Base-by-base conservation (phyloP, 2,797 vertebrate genomes). In the Leucoraja ocellata region DNA sequence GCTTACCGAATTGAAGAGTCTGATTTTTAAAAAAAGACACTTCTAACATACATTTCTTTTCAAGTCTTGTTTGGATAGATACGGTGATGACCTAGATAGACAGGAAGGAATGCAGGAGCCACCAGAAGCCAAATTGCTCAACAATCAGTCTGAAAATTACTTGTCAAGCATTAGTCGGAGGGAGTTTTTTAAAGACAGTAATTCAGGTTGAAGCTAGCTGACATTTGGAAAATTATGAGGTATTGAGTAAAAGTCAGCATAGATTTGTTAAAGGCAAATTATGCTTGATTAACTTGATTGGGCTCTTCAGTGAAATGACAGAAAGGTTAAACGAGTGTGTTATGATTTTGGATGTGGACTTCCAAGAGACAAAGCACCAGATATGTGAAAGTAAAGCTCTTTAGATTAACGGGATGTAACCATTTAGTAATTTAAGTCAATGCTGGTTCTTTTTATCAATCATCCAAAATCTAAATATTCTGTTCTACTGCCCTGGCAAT, bases 21-120 rank as follows among this genome's bases (percentile, higher is more conserved):
- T 88, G 61, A 7, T 63, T 36, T 32, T 36, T 8, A 32, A 32
- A 86, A 88, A n/a, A 65, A 88, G 61, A 65, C n/a, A 88, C n/a
- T 65, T 88, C 84, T 68, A 32, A 36, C n/a, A 65, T 65, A 61
- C 36, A 68, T 88, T 88, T 88, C n/a, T 88, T 36, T 65, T 88
- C n/a, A 65, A 88, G 28, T 1, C 16, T 68, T 65, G n/a, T 7
- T n/a, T 88, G 61, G 61, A 68, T 18, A 88, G 84, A 88, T 36
- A 32, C 18, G n/a, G n/a, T 88, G n/a, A 65, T 88, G 61, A 88
- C 28, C n/a, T 16, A 88, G 84, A 18, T 88, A 32, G 18, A 32
- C 28, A 88, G 61, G 5, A 86, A n/a, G n/a, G 61, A 88, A 65
- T n/a, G 18, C 63, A 63, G 4, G 54, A 32, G 28, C 4, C 32